Percentiles rank a stretch among this genome's conserved stretches.
Conservation (phyloP, 2,797 vertebrate species). For the Yasuhikotakia modesta region DNA sequence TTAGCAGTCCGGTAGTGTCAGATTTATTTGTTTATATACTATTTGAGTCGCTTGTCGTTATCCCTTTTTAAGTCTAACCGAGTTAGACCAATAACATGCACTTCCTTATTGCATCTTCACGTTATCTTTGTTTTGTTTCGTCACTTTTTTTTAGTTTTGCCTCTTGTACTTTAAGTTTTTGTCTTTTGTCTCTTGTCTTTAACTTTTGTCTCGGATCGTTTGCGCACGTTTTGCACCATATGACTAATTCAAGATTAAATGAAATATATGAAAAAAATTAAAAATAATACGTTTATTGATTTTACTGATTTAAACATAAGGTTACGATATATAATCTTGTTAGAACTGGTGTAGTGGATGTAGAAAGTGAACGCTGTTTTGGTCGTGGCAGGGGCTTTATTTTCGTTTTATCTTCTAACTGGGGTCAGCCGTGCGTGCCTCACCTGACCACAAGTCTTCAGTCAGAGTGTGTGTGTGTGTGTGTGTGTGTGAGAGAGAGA, state of each 20-base stretch:
- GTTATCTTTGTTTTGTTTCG: slow-evolving; percentile 31
- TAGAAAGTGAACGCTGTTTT: slow-evolving; percentile 17
- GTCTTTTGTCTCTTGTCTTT: too few relatives aligned
- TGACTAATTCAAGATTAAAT: too few relatives aligned
- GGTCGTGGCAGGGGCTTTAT: slow-evolving; percentile 18
- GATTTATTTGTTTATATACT: neutral
- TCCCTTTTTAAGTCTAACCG: neutral
- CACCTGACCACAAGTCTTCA: slow-evolving; percentile 76
- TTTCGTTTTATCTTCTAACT: slow-evolving; percentile 60
- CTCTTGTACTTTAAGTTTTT: neutral
- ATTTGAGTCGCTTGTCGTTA: neutral
- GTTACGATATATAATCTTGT: neutral
- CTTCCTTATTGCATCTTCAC: slow-evolving; percentile 64
- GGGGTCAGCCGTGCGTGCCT: slow-evolving; percentile 69
- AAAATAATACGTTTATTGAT: neutral
- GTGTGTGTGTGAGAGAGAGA: slow-evolving; percentile 45
- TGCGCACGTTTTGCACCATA: neutral
- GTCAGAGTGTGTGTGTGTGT: slow-evolving; percentile 38
- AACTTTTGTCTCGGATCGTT: neutral
- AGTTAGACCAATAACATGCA: slow-evolving; percentile 43
- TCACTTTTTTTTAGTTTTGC: neutral
- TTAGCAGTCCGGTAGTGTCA: neutral
- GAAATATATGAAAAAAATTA: neutral
- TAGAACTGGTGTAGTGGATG: neutral
- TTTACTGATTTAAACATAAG: neutral